phyloP scores from a whole-genome alignment of 1,140 invertebrate genomes.

The Achatina immaculata region DNA sequence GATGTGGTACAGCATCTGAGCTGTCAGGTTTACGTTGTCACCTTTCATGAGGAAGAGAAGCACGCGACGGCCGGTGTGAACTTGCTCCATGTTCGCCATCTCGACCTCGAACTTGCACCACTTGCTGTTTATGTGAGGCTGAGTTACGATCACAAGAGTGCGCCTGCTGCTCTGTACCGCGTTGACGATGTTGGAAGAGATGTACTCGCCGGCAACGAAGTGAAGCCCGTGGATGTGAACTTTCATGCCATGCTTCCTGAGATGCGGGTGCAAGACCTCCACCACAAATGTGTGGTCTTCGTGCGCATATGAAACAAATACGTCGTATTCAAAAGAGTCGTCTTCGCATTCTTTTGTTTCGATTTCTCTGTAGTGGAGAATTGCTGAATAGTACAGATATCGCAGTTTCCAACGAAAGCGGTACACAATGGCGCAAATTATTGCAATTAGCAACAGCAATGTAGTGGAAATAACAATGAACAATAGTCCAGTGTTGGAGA shows the following conservation, averaged over 20 bases:
- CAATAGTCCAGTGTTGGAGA: not conserved
- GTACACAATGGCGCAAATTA: constrained; percentile 10
- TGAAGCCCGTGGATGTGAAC: constrained; percentile 57
- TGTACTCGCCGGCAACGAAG: constrained; percentile 63
- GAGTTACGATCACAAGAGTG: constrained; percentile 77
- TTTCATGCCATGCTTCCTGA: constrained; percentile 42
- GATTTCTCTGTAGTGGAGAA: constrained; percentile 17
- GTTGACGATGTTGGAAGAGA: constrained; percentile 77
- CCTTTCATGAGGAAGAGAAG: constrained; percentile 50
- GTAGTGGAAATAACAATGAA: not conserved
- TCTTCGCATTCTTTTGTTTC: not conserved
- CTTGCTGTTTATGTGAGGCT: constrained; percentile 76
- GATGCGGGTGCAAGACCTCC: constrained; percentile 30
- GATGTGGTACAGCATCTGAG: constrained; percentile 47
- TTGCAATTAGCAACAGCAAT: not conserved
- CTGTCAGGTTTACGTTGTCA: constrained; percentile 42
- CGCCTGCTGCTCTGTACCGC: constrained; percentile 76
- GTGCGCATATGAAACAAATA: constrained; percentile 50
- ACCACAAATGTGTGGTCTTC: constrained; percentile 45
- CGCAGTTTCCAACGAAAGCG: constrained; percentile 44
- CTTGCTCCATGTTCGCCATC: constrained; percentile 58
- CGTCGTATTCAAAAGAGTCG: constrained; percentile 46
- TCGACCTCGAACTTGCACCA: constrained; percentile 80
- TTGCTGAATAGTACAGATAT: constrained; percentile 42
- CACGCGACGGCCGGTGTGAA: constrained; percentile 47